Base-by-base conservation (phyloP, 64 coral and sea anemone species). In the Dendrophyllia cribrosa region DNA sequence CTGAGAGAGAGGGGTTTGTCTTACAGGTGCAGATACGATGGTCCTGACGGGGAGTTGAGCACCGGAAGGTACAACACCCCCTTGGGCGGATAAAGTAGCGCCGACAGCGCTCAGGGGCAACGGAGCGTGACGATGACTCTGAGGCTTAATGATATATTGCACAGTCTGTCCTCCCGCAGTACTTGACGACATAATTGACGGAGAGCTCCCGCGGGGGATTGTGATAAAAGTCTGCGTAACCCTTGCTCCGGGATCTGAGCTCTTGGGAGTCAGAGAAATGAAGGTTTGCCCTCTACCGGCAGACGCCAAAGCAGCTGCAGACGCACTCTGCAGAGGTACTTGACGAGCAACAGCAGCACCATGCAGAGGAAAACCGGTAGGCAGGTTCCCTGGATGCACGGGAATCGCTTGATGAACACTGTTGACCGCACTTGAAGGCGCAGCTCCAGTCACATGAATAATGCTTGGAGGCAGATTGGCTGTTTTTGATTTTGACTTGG, bases 91-190 rank as follows among this genome's bases (percentile, higher is more conserved):
- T 51, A 89, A 14, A 56, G 87, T 58, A 43, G 86, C 67, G 67
- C 79, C 71, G 24, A 91, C 88, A 72, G 80, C 24, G 11, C 53
- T 81, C 34, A 83, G 20, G 52, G 91, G 74, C n/a, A 96, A 76
- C 56, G 90, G 70, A 63, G 90, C 61, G 60, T 90, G 95, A 14
- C 93, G 81, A 79, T 95, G 93, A 9, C 95, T 96, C 88, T 96
- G 95, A 6, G 95, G 95, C 48, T 96, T 96, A 71, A 96, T 96
- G 69, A 96, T 92, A 52, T 96, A 96, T 66, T 96, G 95, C 16
- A 96, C 89, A 4, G 89, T 84, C 58, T 88, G 62, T 13, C 77
- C 87, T 43, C 75, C 77, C 5, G 86, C 56, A 19, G 86, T n/a
- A 43, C 20, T 94, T 75, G 86, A 66, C 44, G 87, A 81, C 22